A percentile compares a stretch with the other conserved stretches of the same genome.
These are phyloP conservation scores for Apodemia zela DNA, from an alignment of 2,888 invertebrate genomes.

Conservation along the genomic window DNA sequence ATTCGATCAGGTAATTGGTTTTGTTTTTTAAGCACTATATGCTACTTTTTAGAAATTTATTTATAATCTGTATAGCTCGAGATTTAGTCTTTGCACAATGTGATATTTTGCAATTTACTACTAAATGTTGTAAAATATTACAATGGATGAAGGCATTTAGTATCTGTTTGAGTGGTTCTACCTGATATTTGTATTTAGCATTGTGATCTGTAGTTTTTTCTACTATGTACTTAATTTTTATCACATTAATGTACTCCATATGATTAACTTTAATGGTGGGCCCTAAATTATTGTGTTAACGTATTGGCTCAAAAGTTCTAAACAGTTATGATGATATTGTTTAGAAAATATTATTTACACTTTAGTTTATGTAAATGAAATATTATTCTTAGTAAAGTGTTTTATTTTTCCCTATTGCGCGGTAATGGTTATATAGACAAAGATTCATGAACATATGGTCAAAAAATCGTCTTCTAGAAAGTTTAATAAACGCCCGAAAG, in stretches of 20 bases:
- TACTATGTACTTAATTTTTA: slow-evolving; percentile 23
- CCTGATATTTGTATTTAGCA: slow-evolving; percentile 17
- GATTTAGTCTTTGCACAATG: not conserved
- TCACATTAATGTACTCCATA: slow-evolving; percentile 16
- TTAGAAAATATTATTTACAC: slow-evolving; percentile 55
- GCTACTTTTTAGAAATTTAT: not conserved
- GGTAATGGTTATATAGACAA: too few species aligned
- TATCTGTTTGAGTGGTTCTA: slow-evolving; percentile 16
- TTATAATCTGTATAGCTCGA: not conserved
- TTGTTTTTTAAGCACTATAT: slow-evolving; percentile 3
- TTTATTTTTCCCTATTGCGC: slow-evolving; percentile 25
- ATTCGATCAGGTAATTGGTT: slow-evolving; percentile 3
- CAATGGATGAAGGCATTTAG: not conserved
- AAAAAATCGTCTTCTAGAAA: too few species aligned
- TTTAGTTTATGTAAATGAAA: slow-evolving; percentile 63
- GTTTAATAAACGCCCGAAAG: too few species aligned
- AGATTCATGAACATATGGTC: too few species aligned
- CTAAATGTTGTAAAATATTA: not conserved
- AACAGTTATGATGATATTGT: slow-evolving; percentile 45
- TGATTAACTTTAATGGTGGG: slow-evolving; percentile 10
- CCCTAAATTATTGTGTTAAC: slow-evolving; percentile 20
- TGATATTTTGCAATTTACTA: too few species aligned
- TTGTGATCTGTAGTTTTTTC: slow-evolving; percentile 23
- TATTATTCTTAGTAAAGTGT: slow-evolving; percentile 52
- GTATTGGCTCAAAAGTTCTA: slow-evolving; percentile 49